These are phyloP conservation scores for Anthopleura xanthogrammica DNA, from an alignment of 92 coral and sea anemone species.

Conservation along the genomic window DNA sequence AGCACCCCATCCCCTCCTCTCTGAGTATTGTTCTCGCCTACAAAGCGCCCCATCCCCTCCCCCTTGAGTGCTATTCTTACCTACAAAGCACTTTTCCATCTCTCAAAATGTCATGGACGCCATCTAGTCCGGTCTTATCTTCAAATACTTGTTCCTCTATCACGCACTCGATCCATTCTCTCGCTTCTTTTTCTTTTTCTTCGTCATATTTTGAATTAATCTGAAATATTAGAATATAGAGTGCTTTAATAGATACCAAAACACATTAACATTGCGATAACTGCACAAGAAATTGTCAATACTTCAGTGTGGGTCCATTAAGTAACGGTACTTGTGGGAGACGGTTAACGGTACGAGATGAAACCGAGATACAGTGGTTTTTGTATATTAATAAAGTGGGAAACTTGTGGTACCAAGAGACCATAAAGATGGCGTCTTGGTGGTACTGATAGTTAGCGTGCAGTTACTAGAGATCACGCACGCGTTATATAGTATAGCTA, in stretches of 20 bases:
- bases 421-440: no score
- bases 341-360: no score
- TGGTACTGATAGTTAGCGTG: no score
- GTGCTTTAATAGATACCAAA: no score
- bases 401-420: no score
- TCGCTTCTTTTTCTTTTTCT: slow-evolving; percentile 53
- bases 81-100: slow-evolving; percentile 72
- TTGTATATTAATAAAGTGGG: no score
- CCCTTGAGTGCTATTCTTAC: slow-evolving; percentile 9
- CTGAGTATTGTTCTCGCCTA: neutral
- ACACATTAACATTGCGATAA: no score
- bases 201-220: slow-evolving; percentile 58
- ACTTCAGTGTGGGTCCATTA: neutral
- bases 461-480: no score
- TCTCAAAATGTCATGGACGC: slow-evolving; percentile 55
- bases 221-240: neutral
- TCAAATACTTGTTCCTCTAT: slow-evolving; percentile 64
- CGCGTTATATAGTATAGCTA: no score
- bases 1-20: neutral
- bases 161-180: slow-evolving; percentile 83
- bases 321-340: neutral
- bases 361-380: no score
- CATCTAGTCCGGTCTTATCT: slow-evolving; percentile 44
- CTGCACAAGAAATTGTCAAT: no score
- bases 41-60: neutral